Evolutionary conservation across 35 echinoderm and acorn worm genomes (phyloP).

Genomic region (Heliocidaris tuberculata): DNA sequence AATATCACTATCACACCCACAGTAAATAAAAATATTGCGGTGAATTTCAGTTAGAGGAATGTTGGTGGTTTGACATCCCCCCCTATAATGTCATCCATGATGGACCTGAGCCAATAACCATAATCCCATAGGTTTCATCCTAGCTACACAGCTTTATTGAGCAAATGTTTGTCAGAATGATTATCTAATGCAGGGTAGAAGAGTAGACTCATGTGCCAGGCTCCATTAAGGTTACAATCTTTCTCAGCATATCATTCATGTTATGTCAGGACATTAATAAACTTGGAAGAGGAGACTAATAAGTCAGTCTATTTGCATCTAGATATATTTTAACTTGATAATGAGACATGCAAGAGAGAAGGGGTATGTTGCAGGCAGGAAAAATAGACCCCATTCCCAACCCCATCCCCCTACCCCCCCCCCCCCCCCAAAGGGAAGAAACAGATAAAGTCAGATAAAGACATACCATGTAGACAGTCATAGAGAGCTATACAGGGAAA

Average conservation of each 20-base stretch:
- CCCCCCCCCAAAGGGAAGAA: no score
- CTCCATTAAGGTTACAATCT: neutral
- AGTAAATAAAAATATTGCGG: neutral
- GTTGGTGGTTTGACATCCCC: neutral
- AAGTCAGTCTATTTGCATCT: neutral
- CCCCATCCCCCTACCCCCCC: no score
- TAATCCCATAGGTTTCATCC: neutral
- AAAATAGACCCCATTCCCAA: no score
- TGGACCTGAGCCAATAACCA: neutral
- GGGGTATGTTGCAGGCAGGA: neutral
- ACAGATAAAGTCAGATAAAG: no score
- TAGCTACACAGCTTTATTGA: constrained; percentile 5
- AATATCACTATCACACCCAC: neutral
- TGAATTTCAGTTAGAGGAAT: neutral
- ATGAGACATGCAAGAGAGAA: no score
- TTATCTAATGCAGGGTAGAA: neutral
- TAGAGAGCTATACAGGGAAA: no score
- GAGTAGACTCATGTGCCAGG: neutral
- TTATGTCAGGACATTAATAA: neutral
- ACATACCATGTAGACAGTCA: no score
- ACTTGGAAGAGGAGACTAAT: neutral
- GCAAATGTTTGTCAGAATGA: neutral
- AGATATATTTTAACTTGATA: no score
- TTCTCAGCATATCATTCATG: neutral
- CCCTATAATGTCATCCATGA: neutral